Percentiles rank a stretch among this genome's conserved stretches.
Conservation (phyloP, 2,797 vertebrate species). For the Acrocephalus scirpaceus region DNA sequence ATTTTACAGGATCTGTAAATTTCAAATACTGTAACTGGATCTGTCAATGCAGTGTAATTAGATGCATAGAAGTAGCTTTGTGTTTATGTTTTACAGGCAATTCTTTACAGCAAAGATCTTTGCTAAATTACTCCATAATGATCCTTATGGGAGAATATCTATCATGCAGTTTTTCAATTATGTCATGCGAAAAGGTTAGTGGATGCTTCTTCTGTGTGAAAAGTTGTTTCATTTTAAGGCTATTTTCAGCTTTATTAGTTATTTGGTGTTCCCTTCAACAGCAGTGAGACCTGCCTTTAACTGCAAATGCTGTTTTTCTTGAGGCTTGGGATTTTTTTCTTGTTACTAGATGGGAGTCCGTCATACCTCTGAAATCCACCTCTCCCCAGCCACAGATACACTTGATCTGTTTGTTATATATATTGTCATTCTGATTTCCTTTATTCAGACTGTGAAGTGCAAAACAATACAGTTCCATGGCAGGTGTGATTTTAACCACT, state of each 20-base stretch:
- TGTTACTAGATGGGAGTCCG: neutral
- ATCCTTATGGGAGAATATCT: slow-evolving; percentile 95
- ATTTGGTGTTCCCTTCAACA: neutral
- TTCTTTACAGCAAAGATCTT: slow-evolving; percentile 97
- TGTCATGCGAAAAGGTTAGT: slow-evolving; percentile 97
- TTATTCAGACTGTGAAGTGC: neutral
- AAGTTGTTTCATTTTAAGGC: neutral
- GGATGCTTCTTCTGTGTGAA: neutral
- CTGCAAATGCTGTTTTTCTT: neutral
- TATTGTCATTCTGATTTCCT: neutral
- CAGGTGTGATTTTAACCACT: neutral
- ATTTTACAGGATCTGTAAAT: neutral
- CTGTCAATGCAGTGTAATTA: neutral
- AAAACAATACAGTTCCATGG: neutral
- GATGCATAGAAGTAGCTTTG: neutral
- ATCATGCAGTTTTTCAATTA: slow-evolving; percentile 99
- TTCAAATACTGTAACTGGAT: neutral
- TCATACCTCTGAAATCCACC: neutral
- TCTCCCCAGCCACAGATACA: neutral
- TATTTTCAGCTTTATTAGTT: neutral
- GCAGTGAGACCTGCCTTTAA: neutral
- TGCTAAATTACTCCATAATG: slow-evolving; percentile 91
- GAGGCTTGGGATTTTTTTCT: neutral
- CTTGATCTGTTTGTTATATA: neutral
- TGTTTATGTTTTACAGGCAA: slow-evolving; percentile 79